These are phyloP conservation scores for Colaptes auratus DNA, from an alignment of 2,113 vertebrate genomes.

Conservation along the genomic window DNA sequence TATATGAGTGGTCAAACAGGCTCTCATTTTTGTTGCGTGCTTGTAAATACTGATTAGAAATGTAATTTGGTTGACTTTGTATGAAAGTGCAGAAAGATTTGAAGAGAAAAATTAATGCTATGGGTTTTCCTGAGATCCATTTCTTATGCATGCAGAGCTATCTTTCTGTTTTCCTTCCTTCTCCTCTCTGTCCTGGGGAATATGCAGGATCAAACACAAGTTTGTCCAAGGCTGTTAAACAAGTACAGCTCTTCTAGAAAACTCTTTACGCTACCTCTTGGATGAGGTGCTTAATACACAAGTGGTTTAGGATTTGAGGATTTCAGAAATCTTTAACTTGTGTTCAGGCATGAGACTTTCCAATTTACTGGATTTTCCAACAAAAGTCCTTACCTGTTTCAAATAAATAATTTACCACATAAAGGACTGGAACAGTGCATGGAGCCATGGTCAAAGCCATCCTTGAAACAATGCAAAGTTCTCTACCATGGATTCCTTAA, in stretches of 20 bases:
- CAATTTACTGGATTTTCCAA: background rate
- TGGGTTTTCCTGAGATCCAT: background rate
- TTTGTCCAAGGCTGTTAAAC: background rate
- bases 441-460: background rate
- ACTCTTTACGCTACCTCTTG: background rate
- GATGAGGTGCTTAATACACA: background rate
- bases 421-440: background rate
- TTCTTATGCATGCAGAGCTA: background rate
- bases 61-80: background rate
- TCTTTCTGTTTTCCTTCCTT: background rate
- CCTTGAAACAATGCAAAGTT: background rate
- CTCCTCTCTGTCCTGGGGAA: background rate
- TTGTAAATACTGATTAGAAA: background rate
- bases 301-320: background rate
- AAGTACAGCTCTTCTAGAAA: background rate
- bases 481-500: background rate
- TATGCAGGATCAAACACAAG: background rate
- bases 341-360: background rate
- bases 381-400: background rate
- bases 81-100: background rate
- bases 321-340: background rate
- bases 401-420: background rate
- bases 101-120: background rate
- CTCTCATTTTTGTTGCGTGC: background rate
- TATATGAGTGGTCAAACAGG: background rate